Conservation (phyloP, 2,113 vertebrate species). For the Sturnira hondurensis region DNA sequence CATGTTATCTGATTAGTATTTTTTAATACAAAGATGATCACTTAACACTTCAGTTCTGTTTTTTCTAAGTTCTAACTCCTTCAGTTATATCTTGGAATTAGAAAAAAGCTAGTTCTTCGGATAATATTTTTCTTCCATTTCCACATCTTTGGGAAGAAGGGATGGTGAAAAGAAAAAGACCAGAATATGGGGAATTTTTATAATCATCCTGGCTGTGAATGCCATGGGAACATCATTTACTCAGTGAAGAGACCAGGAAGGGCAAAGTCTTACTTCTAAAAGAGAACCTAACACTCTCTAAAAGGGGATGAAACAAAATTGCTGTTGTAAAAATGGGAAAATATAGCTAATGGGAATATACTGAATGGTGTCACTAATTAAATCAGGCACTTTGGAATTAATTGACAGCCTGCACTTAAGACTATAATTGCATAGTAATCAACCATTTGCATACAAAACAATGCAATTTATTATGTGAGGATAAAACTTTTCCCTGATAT, state of each 20-base stretch:
- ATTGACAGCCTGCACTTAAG: slow-evolving; percentile 55
- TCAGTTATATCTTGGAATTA: background rate
- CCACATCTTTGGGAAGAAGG: background rate
- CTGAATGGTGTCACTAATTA: slow-evolving; percentile 54
- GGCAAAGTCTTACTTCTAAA: background rate
- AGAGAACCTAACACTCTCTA: background rate
- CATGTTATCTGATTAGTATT: background rate
- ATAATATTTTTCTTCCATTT: background rate
- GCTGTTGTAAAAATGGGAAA: background rate
- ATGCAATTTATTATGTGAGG: slow-evolving; percentile 32
- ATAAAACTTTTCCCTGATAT: slow-evolving; percentile 19
- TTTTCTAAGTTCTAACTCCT: background rate
- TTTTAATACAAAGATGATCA: background rate
- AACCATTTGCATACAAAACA: slow-evolving; percentile 60
- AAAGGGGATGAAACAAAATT: background rate
- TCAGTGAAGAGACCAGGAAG: background rate
- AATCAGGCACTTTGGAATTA: slow-evolving; percentile 56
- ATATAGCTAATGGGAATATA: slow-evolving; percentile 53
- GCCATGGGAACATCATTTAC: background rate
- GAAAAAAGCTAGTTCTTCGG: background rate
- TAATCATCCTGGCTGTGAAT: background rate
- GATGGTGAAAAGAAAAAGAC: background rate
- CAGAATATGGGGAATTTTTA: background rate
- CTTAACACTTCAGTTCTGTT: background rate
- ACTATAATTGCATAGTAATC: slow-evolving; percentile 46